Base-by-base conservation (phyloP, 1,140 invertebrate genomes). In the Formica exsecta region DNA sequence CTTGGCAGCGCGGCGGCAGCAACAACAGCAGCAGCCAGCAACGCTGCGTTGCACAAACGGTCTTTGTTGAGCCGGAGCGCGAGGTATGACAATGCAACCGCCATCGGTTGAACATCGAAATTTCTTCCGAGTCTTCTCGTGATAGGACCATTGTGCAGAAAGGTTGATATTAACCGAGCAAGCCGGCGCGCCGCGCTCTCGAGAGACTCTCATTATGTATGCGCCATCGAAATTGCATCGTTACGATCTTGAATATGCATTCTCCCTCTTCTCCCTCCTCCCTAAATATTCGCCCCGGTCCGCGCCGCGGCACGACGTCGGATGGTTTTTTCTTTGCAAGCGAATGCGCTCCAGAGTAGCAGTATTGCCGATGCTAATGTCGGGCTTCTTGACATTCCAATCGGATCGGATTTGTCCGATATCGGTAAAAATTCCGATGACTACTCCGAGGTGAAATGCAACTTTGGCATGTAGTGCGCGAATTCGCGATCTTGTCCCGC, bases 61-160 rank as follows among this genome's bases (percentile, higher is more conserved):
- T 83, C 79, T 83, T 83, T 83, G 79, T 83, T 83, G 79, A 61
- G 54, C 79, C 48, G 57, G 25, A 36, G 79, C 68, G 73, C 38
- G 54, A 83, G 38, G 68, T 83, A 83, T 83, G 79, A 83, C 79
- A 83, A 83, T 83, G 79, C 79, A 83, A 77, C 54, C 79, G 66
- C 79, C 79, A 83, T 83, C 79, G 79, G 79, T 83, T 83, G 48
- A 51, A 83, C 79, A 57, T 83, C 79, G 68, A 83, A 83, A 83
- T 83, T 83, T 83, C 79, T 83, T 83, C 79, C 79, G 54, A 81
- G 79, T 81, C 66, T 41, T 25, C 57, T 83, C 68, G 79, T 83
- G 79, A 83, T 83, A 83, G 79, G 79, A 83, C 79, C 68, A 83
- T 83, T 83, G 79, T 83, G 79, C 79, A 83, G 79, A 74, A 73